Evolutionary conservation across 2,113 vertebrate species (phyloP).

Genomic region (Macquaria ambigua): DNA sequence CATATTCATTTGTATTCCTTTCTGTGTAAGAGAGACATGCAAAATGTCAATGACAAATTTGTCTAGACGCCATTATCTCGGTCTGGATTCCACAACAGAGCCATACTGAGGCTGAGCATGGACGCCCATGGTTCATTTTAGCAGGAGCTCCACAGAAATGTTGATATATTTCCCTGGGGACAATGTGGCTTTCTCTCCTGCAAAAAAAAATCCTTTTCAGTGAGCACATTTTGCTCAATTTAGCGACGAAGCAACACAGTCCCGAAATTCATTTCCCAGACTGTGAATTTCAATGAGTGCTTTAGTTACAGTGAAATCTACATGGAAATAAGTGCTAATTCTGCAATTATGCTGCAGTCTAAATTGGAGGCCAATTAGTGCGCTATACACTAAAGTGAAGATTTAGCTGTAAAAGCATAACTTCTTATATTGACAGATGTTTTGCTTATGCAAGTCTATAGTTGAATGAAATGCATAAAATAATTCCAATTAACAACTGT

Average conservation of each 20-base stretch:
- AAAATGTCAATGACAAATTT: slow-evolving; percentile 67
- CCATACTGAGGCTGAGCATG: slow-evolving; percentile 8
- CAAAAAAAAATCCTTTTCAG: slow-evolving; percentile 28
- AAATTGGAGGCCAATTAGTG: slow-evolving; percentile 45
- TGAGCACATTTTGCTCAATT: slow-evolving; percentile 61
- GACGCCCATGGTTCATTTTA: slow-evolving; percentile 52
- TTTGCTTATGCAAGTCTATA: neutral
- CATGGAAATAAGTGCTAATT: slow-evolving; percentile 34
- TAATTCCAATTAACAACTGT: slow-evolving; percentile 2
- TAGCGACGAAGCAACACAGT: slow-evolving; percentile 31
- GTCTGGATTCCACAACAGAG: slow-evolving; percentile 40
- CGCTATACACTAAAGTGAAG: neutral
- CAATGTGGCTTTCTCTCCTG: slow-evolving; percentile 17
- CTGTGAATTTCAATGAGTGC: slow-evolving; percentile 55
- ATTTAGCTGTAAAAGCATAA: slow-evolving; percentile 3
- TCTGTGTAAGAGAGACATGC: slow-evolving; percentile 36
- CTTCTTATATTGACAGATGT: slow-evolving; percentile 37
- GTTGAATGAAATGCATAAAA: slow-evolving; percentile 21
- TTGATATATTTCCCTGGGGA: slow-evolving; percentile 59
- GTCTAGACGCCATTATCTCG: slow-evolving; percentile 59
- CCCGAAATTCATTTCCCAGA: slow-evolving; percentile 15
- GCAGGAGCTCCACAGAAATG: slow-evolving; percentile 36
- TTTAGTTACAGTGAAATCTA: slow-evolving; percentile 41
- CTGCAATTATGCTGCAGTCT: slow-evolving; percentile 12
- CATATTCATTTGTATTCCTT: slow-evolving; percentile 59